Evolutionary conservation across 2,113 vertebrate species (phyloP), one percentile per base, ranked within the genome.

Genomic region (Proterorhinus semilunaris): DNA sequence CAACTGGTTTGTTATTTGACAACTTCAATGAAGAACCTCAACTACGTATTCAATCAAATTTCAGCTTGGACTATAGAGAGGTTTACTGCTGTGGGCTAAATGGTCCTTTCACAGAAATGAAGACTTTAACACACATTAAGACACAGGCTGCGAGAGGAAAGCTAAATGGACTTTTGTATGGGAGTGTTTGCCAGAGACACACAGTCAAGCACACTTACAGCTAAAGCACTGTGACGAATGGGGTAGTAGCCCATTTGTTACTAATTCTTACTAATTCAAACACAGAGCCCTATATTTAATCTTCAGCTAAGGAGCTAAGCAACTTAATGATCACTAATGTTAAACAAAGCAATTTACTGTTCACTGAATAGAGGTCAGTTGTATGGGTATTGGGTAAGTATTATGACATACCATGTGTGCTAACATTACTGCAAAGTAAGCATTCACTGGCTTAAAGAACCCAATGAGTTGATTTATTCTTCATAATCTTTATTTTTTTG

Each of bases 211-310:
- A 62, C 50, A 65, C 15, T 51, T 17, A 70, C 50, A 49, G 21
- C 47, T 44, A 57, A 44, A 3, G 17, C 54, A 62, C 64, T 57
- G 52, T 75, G 70, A 83, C 43, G 61, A 75, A 72, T 2, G 69
- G 69, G 74, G 80, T 50, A 75, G 65, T 5, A 65, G 50, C 66
- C 61, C 44, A 59, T 45, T 69, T 76, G 75, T 77, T 77, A 58
- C 68, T 21, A 72, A 12, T 83, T 61, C 73, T 77, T 77, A 58
- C 68, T 21, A 72, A 12, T 83, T 61, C 73, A 82, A 85, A 86
- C 72, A 55, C 52, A 54, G 54, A 69, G 57, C 76, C 67, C 69
- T 82, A 47, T 10, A 64, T 79, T 82, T 77, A 73, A 69, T 58
- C 17, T 64, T 75, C 13, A 73, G 48, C 54, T 12, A 66, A 68